phyloP scores from a whole-genome alignment of 2,888 invertebrate genomes.

The Melolontha melolontha region DNA sequence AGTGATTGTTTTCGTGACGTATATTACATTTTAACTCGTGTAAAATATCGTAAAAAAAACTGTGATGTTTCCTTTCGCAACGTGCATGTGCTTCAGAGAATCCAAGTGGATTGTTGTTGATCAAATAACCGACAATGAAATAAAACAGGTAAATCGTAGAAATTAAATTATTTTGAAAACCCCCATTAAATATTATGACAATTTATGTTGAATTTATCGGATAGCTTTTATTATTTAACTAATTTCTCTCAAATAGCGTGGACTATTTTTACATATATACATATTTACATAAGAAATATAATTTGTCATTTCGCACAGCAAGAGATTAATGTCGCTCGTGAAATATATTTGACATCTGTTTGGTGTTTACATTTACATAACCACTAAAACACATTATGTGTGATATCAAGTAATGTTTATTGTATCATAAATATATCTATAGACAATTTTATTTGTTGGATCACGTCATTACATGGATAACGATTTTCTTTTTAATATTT shows the following conservation, averaged over 20 bases:
- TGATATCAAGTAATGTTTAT: constrained; percentile 13
- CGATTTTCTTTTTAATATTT: constrained; percentile 1
- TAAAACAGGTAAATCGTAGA: constrained; percentile 38
- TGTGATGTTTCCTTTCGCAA: constrained; percentile 56
- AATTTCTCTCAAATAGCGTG: background rate
- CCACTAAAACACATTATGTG: constrained; percentile 9
- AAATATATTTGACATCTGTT: constrained; percentile 17
- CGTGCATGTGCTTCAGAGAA: constrained; percentile 55
- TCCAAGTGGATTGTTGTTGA: constrained; percentile 50
- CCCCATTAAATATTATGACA: too few relatives aligned
- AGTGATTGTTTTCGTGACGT: constrained; percentile 15
- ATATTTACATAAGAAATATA: constrained; percentile 9
- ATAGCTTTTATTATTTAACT: too few relatives aligned
- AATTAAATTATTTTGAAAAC: background rate
- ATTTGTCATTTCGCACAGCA: constrained; percentile 11
- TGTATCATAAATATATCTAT: constrained; percentile 7
- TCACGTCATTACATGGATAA: background rate
- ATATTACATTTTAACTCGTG: background rate
- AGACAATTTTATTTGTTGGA: constrained; percentile 5
- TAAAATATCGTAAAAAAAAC: constrained; percentile 19
- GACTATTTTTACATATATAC: background rate
- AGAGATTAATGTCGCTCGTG: constrained; percentile 16
- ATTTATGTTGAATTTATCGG: too few relatives aligned
- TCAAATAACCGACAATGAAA: constrained; percentile 37
- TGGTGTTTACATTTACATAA: constrained; percentile 16